Evolutionary conservation across 2,888 invertebrate species (phyloP).

Genomic region (Drosophila testacea): DNA sequence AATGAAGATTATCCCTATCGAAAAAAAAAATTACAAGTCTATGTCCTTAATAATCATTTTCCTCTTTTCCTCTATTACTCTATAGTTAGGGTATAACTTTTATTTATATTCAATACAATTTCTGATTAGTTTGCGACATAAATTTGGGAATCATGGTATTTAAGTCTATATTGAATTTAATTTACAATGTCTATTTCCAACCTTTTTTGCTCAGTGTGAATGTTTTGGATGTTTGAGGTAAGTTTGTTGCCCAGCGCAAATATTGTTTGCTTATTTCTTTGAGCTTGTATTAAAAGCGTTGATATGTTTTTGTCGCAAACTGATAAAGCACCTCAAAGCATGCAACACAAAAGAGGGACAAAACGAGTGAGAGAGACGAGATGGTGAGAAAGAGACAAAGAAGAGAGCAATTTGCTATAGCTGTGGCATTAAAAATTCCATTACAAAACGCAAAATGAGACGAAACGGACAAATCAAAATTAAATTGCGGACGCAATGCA

Average conservation of each 20-base stretch:
- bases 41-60: too few species aligned
- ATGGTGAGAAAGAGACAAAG: background rate
- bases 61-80: too few species aligned
- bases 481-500: slow-evolving; percentile 68
- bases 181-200: too few species aligned
- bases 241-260: slow-evolving; percentile 19
- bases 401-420: background rate
- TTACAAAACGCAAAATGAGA: slow-evolving; percentile 68
- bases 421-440: slow-evolving; percentile 70
- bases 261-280: slow-evolving; percentile 29
- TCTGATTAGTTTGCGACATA: too few species aligned
- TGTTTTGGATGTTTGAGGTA: background rate
- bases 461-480: slow-evolving; percentile 75
- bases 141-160: too few species aligned
- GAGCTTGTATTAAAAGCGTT: slow-evolving; percentile 43
- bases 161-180: too few species aligned
- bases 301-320: slow-evolving; percentile 42
- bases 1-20: too few species aligned
- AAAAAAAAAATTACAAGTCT: too few species aligned
- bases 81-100: too few species aligned
- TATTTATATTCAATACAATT: too few species aligned
- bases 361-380: background rate
- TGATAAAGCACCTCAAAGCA: slow-evolving; percentile 48
- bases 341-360: slow-evolving; percentile 10
- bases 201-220: slow-evolving; percentile 20